Evolutionary conservation across 2,888 invertebrate genomes (phyloP), one percentile per base, ranked within the genome.

Genomic region (Hesperia comma): DNA sequence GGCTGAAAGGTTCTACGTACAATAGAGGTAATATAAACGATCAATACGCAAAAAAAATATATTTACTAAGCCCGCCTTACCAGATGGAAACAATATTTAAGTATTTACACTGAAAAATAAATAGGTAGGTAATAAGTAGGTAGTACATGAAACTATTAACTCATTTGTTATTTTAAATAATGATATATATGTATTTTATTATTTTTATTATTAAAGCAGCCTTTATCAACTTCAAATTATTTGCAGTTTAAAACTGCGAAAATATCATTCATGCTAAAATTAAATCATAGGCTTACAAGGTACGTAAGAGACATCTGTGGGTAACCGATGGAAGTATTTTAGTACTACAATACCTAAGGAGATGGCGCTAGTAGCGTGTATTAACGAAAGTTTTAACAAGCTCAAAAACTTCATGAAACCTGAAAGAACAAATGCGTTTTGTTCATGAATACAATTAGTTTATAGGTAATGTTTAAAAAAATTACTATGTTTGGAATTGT

Each of bases 261-360:
- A 15, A 46, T 8, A 1, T 19, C 0, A 49, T 49, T 8, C 19
- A 19, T 19, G 17, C 1, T 6, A 49, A n/a, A n/a, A n/a, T n/a
- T n/a, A n/a, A 12, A 10, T 19, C 49, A 17, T 17, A n/a, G 7
- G 4, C 8, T 49, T 3, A 49, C 49, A n/a, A 4, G 32, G 7
- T 6, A 53, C 32, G n/a, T 17, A 53, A n/a, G 5, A 4, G 53
- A 53, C 53, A 53, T 53, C 53, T 53, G n/a, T 53, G 8, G 26
- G 14, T 32, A 26, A 3, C n/a, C 1, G 14, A n/a, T 7, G 6
- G 53, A 53, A 32, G 32, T 32, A 32, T 32, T 32, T 32, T 49
- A 53, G 26, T 53, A 32, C 53, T 7, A 53, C n/a, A 53, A 32
- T 7, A n/a, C 32, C n/a, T n/a, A 26, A 26, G 1, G 53, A 53